A percentile compares a stretch with the other conserved stretches of the same genome.
These are phyloP conservation scores for Masnerella sp. DNA, from an alignment of 2,888 invertebrate genomes.

Conservation along the genomic window DNA sequence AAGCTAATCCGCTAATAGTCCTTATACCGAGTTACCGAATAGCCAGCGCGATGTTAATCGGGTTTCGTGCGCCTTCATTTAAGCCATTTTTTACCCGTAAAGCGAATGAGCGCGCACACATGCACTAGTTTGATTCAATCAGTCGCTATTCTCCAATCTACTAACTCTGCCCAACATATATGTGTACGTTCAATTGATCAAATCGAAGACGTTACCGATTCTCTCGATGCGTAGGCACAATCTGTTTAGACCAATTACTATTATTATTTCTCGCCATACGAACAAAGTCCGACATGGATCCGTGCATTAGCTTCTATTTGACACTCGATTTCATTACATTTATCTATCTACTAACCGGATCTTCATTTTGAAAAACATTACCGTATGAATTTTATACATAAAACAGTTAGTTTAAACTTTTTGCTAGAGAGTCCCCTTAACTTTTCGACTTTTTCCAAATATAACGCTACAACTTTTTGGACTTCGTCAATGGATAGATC, in stretches of 20 bases:
- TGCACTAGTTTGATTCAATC: slow-evolving; percentile 72
- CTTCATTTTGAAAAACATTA: too few species aligned
- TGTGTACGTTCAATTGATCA: slow-evolving; percentile 75
- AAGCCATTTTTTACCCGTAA: slow-evolving; percentile 24
- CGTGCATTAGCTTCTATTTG: slow-evolving; percentile 21
- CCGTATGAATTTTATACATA: too few species aligned
- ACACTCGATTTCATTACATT: too few species aligned
- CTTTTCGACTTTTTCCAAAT: too few species aligned
- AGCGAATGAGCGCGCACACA: slow-evolving; percentile 71
- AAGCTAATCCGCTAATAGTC: slow-evolving; percentile 45
- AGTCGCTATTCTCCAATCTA: slow-evolving; percentile 72
- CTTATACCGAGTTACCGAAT: slow-evolving; percentile 40
- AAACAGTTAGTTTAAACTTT: too few species aligned
- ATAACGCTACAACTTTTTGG: too few species aligned
- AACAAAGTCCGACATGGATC: slow-evolving; percentile 18
- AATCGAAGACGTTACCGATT: slow-evolving; percentile 72
- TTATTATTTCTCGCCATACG: slow-evolving; percentile 59
- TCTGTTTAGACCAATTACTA: slow-evolving; percentile 62
- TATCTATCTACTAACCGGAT: too few species aligned
- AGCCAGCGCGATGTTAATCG: slow-evolving; percentile 22
- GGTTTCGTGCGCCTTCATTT: slow-evolving; percentile 26
- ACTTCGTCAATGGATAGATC: too few species aligned
- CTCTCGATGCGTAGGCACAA: slow-evolving; percentile 67
- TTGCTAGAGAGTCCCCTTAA: too few species aligned
- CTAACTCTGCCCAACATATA: slow-evolving; percentile 73